These are phyloP conservation scores for Marmota monax DNA, from an alignment of 2,113 vertebrate species.

Conservation along the genomic window DNA sequence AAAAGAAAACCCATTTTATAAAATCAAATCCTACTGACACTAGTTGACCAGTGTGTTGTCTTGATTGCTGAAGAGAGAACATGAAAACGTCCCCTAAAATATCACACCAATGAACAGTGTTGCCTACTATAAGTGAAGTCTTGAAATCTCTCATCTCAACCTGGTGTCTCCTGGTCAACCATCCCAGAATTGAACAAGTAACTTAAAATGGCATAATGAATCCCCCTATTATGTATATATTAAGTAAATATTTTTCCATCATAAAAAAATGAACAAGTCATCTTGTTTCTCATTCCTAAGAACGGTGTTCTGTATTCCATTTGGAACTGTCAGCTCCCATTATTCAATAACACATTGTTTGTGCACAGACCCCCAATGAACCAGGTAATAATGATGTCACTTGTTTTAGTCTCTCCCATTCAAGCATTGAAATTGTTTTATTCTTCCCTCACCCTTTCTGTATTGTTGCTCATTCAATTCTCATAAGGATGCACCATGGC, in stretches of 20 bases:
- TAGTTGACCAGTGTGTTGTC: background rate
- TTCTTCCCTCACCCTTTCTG: background rate
- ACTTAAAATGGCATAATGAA: background rate
- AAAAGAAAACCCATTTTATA: background rate
- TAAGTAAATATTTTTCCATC: background rate
- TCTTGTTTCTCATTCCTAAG: background rate
- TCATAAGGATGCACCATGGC: background rate
- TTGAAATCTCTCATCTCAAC: background rate
- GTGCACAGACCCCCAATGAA: background rate
- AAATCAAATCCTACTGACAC: background rate
- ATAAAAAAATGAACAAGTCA: background rate
- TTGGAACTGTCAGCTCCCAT: constrained; percentile 7
- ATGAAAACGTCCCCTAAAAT: background rate
- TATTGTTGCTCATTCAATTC: background rate
- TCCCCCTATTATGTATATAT: too few species aligned
- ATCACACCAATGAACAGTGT: background rate
- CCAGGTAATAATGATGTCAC: background rate
- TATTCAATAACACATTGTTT: background rate
- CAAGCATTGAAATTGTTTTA: background rate
- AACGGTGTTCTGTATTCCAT: background rate
- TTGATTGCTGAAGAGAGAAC: background rate
- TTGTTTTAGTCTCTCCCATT: background rate
- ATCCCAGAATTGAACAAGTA: background rate
- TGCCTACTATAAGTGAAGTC: background rate
- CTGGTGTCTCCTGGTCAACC: background rate